phyloP scores from a whole-genome alignment of 1,140 invertebrate species.

The Drosophila novamexicana region DNA sequence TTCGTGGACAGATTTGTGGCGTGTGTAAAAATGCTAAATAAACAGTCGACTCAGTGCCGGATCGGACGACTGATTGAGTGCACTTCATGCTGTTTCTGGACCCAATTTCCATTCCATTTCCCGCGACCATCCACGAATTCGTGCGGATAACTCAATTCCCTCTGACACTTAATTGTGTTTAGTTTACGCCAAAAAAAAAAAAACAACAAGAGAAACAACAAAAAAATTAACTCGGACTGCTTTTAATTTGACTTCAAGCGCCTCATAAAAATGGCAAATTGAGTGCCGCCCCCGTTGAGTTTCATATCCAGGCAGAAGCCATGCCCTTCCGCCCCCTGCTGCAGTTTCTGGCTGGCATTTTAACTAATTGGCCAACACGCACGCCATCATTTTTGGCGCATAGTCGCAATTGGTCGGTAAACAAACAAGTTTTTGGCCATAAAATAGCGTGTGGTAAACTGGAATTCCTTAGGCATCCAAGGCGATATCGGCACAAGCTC shows the following conservation, averaged over 20 bases:
- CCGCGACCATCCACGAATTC: neutral
- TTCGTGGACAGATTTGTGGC: constrained; percentile 56
- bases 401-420: constrained; percentile 61
- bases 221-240: constrained; percentile 41
- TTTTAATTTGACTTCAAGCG: constrained; percentile 72
- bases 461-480: constrained; percentile 39
- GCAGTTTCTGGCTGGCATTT: constrained; percentile 44
- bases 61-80: constrained; percentile 43
- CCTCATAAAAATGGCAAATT: constrained; percentile 82
- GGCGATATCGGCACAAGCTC: constrained; percentile 1
- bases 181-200: constrained; percentile 37
- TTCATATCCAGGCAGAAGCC: constrained; percentile 32
- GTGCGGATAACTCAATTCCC: constrained; percentile 57
- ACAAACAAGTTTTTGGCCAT: constrained; percentile 72
- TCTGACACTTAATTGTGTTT: constrained; percentile 37
- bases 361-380: constrained; percentile 74
- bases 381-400: constrained; percentile 64
- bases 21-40: constrained; percentile 57
- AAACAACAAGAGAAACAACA: constrained; percentile 24
- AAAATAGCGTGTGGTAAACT: constrained; percentile 72
- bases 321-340: neutral
- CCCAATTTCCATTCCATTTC: neutral
- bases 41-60: constrained; percentile 28
- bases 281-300: constrained; percentile 77
- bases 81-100: constrained; percentile 27